These are phyloP conservation scores for Hylomyscus alleni DNA, from an alignment of 2,797 vertebrate genomes.

Conservation along the genomic window DNA sequence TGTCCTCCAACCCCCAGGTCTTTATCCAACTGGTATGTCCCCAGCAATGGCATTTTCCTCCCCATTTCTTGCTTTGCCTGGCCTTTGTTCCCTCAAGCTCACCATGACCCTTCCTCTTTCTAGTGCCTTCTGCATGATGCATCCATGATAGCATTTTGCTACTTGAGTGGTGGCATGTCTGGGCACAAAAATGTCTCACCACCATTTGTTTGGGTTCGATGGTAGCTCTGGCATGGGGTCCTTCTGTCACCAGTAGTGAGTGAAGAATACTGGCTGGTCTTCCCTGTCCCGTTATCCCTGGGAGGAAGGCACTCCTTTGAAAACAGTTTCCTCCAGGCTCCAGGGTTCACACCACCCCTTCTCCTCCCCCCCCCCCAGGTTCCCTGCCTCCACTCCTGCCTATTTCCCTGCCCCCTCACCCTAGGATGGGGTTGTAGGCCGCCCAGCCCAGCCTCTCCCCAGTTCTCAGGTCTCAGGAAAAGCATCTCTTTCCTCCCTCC, in stretches of 20 bases:
- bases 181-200: background rate
- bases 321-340: conserved; percentile 24
- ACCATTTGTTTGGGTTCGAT: background rate
- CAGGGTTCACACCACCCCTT: background rate
- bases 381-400: background rate
- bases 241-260: background rate
- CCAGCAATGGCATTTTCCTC: background rate
- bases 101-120: background rate
- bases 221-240: background rate
- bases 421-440: background rate
- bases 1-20: background rate
- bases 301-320: background rate
- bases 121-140: background rate
- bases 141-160: background rate
- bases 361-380: background rate
- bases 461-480: background rate
- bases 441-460: background rate
- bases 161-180: background rate
- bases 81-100: background rate
- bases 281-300: background rate
- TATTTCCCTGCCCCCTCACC: background rate
- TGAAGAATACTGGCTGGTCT: background rate
- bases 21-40: background rate
- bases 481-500: conserved; percentile 30
- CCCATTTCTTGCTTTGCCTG: background rate